Base-by-base conservation (phyloP, 2,113 vertebrate genomes). In the Empidonax alnorum region DNA sequence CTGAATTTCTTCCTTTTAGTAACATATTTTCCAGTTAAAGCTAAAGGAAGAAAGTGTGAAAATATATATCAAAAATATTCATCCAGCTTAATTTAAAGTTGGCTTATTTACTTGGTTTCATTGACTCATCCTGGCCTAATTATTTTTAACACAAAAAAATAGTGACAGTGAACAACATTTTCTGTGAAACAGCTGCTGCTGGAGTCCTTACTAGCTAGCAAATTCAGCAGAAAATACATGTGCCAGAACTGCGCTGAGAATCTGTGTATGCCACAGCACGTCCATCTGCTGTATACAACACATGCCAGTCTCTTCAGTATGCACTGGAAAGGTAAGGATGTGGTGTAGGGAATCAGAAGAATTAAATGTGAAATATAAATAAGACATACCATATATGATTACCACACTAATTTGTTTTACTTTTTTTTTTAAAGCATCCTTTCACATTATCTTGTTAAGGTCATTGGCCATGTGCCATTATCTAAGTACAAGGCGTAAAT, bases 261-360 rank as follows among this genome's bases (percentile, higher is more conserved):
- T 90, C 50, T 90, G 66, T 95, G 93, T 96, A 84, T 59, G 39
- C 41, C 55, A 83, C 7, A 7, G 61, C 58, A 71, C 8, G 31
- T 85, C 93, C 94, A 96, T 95, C 96, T 97, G 97, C 69, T 90
- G 2, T 28, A 44, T 28, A 61, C 25, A 92, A 46, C 73, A 77
- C 47, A 55, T 79, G 91, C 92, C 95, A 94, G 42, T 87, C 86
- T 94, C 50, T 90, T 93, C 69, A 62, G 37, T 66, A 58, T 69
- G 73, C 0, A 0, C 46, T 89, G 63, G 55, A 72, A 89, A 91
- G 56, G 59, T 39, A 73, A 67, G 56, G 58, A 31, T 86, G 35
- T 35, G 41, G 18, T 37, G 28, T 28, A 86, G 22, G n/a, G 46
- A 85, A 82, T 52, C 44, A 91, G 33, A 76, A 73, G 10, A 77